Evolutionary conservation across 2,113 vertebrate species (phyloP).

Genomic region (Cebidichthys violaceus): DNA sequence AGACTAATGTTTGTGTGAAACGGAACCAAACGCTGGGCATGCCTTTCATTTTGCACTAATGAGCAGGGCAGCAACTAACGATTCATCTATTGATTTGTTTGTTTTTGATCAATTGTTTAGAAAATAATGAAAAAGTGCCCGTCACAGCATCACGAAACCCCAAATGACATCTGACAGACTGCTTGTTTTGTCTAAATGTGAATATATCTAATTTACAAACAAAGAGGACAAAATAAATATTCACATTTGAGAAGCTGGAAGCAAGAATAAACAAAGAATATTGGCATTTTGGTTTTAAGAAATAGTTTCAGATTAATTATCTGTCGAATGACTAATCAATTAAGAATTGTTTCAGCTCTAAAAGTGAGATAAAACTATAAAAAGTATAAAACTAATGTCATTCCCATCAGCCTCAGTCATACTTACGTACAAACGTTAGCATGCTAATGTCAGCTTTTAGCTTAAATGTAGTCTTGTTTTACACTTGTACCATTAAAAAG

Average conservation of each 20-base stretch:
- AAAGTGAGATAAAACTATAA: background rate
- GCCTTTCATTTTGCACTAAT: background rate
- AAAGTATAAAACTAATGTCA: too few relatives aligned
- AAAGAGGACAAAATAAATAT: background rate
- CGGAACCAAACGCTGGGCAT: background rate
- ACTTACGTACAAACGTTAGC: too few relatives aligned
- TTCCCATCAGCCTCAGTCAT: too few relatives aligned
- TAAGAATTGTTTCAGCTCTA: background rate
- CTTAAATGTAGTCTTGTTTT: too few relatives aligned
- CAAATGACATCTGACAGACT: background rate
- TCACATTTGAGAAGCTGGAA: background rate
- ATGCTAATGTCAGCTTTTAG: too few relatives aligned
- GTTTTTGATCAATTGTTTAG: background rate
- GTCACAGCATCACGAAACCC: background rate
- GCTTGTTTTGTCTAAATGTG: background rate
- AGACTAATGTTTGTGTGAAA: too few relatives aligned
- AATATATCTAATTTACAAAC: background rate
- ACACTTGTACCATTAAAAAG: too few relatives aligned
- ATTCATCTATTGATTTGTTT: background rate
- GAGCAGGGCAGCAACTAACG: background rate
- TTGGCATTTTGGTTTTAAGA: background rate
- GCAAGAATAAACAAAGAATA: background rate
- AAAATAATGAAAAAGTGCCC: background rate
- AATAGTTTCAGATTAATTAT: background rate
- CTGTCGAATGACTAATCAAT: background rate